Evolutionary conservation across 2,797 vertebrate genomes (phyloP).

Genomic region (Gobionotothen gibberifrons): DNA sequence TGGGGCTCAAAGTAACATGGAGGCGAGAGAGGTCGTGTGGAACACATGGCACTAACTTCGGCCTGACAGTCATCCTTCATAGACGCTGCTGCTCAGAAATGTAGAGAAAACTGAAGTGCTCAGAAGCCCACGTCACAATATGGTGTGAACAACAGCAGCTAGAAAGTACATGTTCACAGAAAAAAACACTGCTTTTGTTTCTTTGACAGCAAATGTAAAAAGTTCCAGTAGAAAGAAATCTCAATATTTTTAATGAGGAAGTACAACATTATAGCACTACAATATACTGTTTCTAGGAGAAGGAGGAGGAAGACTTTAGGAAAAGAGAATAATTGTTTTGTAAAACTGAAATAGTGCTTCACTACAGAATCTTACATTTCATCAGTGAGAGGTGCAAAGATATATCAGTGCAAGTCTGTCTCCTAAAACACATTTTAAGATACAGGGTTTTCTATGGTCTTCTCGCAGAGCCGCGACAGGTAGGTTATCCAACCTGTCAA

Average conservation of each 20-base stretch:
- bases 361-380: constrained; percentile 2
- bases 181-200: constrained; percentile 7
- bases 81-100: constrained; percentile 27
- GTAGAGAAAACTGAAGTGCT: constrained; percentile 30
- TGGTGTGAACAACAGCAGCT: constrained; percentile 44
- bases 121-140: constrained; percentile 27
- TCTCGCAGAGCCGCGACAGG: constrained; percentile 28
- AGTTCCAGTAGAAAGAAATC: constrained; percentile 18
- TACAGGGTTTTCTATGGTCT: constrained; percentile 14
- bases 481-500: constrained; percentile 42
- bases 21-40: constrained; percentile 59
- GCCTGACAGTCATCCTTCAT: constrained; percentile 46
- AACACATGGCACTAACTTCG: constrained; percentile 37
- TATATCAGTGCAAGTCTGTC: constrained; percentile 18
- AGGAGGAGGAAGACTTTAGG: constrained; percentile 12
- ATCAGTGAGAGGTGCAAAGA: constrained; percentile 9
- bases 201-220: constrained; percentile 35
- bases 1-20: constrained; percentile 48
- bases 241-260: constrained; percentile 37
- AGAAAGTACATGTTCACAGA: constrained; percentile 29
- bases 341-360: constrained; percentile 1
- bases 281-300: background rate
- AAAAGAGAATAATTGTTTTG: constrained; percentile 16
- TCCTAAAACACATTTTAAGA: constrained; percentile 14
- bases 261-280: background rate